Percentiles rank a stretch among this genome's conserved stretches.
phyloP scores from a whole-genome alignment of 2,797 vertebrate species.

The Chelmon rostratus region DNA sequence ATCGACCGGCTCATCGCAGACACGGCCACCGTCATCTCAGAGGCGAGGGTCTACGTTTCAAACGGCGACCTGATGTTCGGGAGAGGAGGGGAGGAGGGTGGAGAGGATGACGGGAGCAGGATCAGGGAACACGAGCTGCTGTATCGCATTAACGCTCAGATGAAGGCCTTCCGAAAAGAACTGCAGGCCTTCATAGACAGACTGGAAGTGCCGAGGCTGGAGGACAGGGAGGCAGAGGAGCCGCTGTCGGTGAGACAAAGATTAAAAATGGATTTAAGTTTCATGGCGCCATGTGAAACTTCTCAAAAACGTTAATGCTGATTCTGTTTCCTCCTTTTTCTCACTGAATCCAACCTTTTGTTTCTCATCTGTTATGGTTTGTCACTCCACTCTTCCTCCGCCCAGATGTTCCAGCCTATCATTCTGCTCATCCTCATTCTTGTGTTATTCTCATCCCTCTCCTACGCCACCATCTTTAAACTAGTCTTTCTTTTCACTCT shows the following conservation, averaged over 20 bases:
- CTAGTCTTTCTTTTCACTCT: slow-evolving; percentile 99
- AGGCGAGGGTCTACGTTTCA: slow-evolving; percentile 92
- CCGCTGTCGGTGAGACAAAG: slow-evolving; percentile 95
- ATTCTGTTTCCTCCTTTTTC: slow-evolving; percentile 56
- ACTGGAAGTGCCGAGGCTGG: slow-evolving; percentile 92
- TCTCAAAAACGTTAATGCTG: slow-evolving; percentile 34
- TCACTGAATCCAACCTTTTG: slow-evolving; percentile 47
- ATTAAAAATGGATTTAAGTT: background rate
- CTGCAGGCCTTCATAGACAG: slow-evolving; percentile 95
- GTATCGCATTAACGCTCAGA: slow-evolving; percentile 96
- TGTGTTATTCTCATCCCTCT: slow-evolving; percentile 98
- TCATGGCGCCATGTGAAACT: slow-evolving; percentile 2
- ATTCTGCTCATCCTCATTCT: slow-evolving; percentile 99
- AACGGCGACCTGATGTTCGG: slow-evolving; percentile 92
- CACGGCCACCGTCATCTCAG: slow-evolving; percentile 94
- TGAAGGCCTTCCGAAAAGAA: slow-evolving; percentile 98
- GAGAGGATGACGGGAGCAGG: slow-evolving; percentile 90
- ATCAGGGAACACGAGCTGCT: slow-evolving; percentile 97
- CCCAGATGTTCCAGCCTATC: slow-evolving; percentile 99
- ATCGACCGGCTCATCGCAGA: slow-evolving; percentile 96
- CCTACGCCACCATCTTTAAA: slow-evolving; percentile 99
- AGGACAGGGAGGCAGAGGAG: slow-evolving; percentile 91
- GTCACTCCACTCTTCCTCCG: slow-evolving; percentile 74
- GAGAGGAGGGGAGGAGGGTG: slow-evolving; percentile 88
- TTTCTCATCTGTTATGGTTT: slow-evolving; percentile 37